A percentile compares a stretch with the other conserved stretches of the same genome.
These are phyloP conservation scores for Chanos chanos DNA, from an alignment of 2,797 vertebrate genomes.

Conservation along the genomic window DNA sequence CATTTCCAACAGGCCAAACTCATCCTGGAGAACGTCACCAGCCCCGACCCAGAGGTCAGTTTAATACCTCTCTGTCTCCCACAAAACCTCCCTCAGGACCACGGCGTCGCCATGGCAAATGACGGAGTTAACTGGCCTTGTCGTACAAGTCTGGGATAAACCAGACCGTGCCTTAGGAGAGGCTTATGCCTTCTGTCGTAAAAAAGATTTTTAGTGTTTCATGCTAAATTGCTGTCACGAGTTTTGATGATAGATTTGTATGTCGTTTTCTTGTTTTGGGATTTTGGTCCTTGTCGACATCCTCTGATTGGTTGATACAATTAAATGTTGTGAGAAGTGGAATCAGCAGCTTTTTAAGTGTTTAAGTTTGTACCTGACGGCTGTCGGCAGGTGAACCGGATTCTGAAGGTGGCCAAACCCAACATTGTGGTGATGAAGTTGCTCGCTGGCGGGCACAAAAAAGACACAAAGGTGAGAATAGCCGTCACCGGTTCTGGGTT, in stretches of 20 bases:
- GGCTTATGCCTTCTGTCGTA: too few species aligned
- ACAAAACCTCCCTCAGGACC: neutral
- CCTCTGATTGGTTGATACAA: too few species aligned
- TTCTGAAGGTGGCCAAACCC: constrained; percentile 96
- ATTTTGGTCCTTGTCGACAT: neutral
- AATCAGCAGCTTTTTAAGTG: too few species aligned
- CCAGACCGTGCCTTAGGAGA: too few species aligned
- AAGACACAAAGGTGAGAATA: constrained; percentile 87
- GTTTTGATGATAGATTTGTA: neutral
- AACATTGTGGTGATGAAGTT: constrained; percentile 98
- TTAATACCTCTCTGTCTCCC: neutral
- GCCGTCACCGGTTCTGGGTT: neutral
- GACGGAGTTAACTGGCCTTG: too few species aligned
- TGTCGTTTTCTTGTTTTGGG: neutral
- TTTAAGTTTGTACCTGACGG: too few species aligned
- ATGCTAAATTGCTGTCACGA: neutral
- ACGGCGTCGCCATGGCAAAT: too few species aligned
- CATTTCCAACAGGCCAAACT: constrained; percentile 98
- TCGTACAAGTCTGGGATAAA: too few species aligned
- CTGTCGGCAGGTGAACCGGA: constrained; percentile 89
- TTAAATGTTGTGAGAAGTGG: too few species aligned
- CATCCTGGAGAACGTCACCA: constrained; percentile 93
- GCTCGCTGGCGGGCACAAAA: constrained; percentile 96
- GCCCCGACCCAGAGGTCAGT: constrained; percentile 90
- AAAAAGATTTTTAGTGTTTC: too few species aligned